Conservation (phyloP, 2,888 invertebrate genomes). For the Lampropteryx suffumata region DNA sequence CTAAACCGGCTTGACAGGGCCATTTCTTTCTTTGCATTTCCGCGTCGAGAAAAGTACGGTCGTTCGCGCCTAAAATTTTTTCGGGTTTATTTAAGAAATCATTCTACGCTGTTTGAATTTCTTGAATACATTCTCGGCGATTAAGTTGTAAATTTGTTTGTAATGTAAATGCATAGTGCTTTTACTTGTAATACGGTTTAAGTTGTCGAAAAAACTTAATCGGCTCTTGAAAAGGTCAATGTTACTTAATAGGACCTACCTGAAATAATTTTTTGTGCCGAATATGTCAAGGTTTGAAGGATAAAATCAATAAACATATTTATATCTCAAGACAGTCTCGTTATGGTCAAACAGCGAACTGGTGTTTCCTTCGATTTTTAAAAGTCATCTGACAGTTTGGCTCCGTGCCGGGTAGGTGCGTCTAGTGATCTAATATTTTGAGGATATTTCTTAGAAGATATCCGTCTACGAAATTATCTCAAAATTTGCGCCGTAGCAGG, state of each 20-base stretch:
- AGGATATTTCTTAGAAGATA: no score
- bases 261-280: conserved; percentile 5
- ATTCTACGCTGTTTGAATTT: conserved; percentile 39
- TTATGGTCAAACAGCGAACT: not conserved
- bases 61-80: conserved; percentile 68
- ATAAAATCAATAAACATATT: conserved; percentile 10
- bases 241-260: no score
- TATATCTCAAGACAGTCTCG: conserved; percentile 4
- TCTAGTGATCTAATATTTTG: no score
- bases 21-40: conserved; percentile 77
- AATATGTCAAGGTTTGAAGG: conserved; percentile 26
- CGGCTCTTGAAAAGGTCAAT: no score
- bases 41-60: conserved; percentile 72
- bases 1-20: conserved; percentile 69
- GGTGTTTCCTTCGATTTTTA: conserved; percentile 9
- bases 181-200: no score
- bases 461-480: conserved; percentile 9
- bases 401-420: no score
- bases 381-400: conserved; percentile 8
- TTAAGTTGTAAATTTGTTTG: conserved; percentile 39
- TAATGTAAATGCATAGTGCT: no score
- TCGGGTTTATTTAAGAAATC: conserved; percentile 41
- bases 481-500: no score
- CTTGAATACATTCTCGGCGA: conserved; percentile 45
- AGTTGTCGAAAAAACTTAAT: no score